A percentile compares a stretch with the other conserved stretches of the same genome.
phyloP scores from a whole-genome alignment of 2,888 invertebrate species.

The Drosophila ezoana region DNA sequence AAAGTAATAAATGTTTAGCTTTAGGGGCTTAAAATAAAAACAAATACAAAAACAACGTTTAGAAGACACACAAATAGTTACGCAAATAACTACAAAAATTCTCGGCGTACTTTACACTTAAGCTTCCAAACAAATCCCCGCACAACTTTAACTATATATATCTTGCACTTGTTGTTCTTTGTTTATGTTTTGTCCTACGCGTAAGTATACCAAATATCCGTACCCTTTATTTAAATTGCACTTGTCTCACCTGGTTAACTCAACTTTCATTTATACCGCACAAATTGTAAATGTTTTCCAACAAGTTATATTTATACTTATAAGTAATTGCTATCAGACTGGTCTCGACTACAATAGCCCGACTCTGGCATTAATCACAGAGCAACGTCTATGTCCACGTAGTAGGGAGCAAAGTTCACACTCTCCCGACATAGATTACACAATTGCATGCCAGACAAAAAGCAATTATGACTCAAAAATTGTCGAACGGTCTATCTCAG shows the following conservation, averaged over 20 bases:
- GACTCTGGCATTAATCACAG: conserved; percentile 49
- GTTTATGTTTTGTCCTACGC: conserved; percentile 48
- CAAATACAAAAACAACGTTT: conserved; percentile 12
- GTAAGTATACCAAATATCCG: conserved; percentile 37
- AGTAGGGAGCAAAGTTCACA: conserved; percentile 64
- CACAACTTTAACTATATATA: conserved; percentile 30
- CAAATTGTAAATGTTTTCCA: conserved; percentile 54
- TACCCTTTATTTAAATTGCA: conserved; percentile 12
- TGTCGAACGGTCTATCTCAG: conserved; percentile 9
- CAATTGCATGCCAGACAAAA: conserved; percentile 45
- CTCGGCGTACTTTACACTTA: conserved; percentile 18
- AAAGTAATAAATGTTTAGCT: conserved; percentile 74
- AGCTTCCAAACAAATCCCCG: conserved; percentile 15
- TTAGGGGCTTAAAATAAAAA: conserved; percentile 67
- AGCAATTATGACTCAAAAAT: conserved; percentile 64
- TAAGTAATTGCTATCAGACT: conserved; percentile 40
- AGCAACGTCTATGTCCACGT: conserved; percentile 36
- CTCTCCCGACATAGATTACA: conserved; percentile 33
- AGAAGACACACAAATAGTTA: conserved; percentile 35
- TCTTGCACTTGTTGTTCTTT: conserved; percentile 38
- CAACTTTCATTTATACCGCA: conserved; percentile 44
- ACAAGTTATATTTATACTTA: conserved; percentile 14
- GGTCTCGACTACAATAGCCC: conserved; percentile 20
- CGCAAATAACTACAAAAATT: conserved; percentile 21
- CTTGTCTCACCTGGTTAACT: conserved; percentile 13